Conservation (phyloP, 2,888 invertebrate genomes). For the Heliothis peltigera region DNA sequence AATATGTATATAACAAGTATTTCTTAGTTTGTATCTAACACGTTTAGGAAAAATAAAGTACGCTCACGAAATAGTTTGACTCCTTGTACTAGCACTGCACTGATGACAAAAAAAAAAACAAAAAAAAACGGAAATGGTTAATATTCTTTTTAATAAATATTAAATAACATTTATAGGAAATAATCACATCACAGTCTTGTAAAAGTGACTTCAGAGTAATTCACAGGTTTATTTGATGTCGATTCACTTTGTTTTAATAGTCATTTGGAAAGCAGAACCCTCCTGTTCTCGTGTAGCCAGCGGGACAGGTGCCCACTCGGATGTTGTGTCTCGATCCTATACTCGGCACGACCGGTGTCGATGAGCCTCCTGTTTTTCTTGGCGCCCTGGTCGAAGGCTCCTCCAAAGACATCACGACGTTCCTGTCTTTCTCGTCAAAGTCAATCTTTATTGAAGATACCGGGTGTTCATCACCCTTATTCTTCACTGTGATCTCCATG, state of each 20-base stretch:
- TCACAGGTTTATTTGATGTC: not conserved
- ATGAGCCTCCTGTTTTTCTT: not conserved
- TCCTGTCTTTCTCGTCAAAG: constrained; percentile 47
- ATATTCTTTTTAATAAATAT: constrained; percentile 22
- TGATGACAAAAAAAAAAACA: too few species aligned
- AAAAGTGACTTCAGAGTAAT: not conserved
- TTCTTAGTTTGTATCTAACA: too few species aligned
- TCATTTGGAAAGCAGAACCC: constrained; percentile 67
- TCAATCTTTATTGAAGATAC: constrained; percentile 41
- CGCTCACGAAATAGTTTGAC: too few species aligned
- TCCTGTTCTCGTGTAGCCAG: constrained; percentile 60
- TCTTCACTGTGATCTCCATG: constrained; percentile 46
- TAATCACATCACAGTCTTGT: constrained; percentile 53
- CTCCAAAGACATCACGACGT: constrained; percentile 17
- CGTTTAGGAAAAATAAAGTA: too few species aligned
- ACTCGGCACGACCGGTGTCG: constrained; percentile 27
- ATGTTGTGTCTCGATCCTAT: constrained; percentile 60
- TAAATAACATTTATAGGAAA: constrained; percentile 35
- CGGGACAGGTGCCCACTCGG: constrained; percentile 59
- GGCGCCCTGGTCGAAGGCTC: constrained; percentile 16
- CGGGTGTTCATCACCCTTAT: constrained; percentile 25
- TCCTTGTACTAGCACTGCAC: too few species aligned
- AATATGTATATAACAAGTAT: too few species aligned
- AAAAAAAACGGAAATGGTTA: not conserved
- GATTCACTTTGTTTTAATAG: constrained; percentile 36